A percentile compares a stretch with the other conserved stretches of the same genome.
phyloP scores from a whole-genome alignment of 2,797 vertebrate species.

The Pseudopleuronectes americanus region DNA sequence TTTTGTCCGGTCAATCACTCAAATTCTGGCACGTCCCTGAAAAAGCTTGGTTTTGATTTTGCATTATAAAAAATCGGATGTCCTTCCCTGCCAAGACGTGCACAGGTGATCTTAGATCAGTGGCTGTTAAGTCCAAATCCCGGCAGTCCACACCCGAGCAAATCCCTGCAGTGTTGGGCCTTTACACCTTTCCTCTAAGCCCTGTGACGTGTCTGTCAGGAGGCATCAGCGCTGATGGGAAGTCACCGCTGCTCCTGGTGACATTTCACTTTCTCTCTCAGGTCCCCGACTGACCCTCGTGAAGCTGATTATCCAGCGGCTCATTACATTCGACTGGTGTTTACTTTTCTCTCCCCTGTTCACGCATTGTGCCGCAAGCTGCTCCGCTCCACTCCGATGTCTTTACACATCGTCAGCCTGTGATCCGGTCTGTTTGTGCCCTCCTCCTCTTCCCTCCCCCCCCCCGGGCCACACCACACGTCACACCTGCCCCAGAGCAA shows the following conservation, averaged over 20 bases:
- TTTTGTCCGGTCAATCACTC: constrained; percentile 43
- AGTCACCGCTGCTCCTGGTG: constrained; percentile 24
- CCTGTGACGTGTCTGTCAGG: constrained; percentile 40
- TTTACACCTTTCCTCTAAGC: constrained; percentile 62
- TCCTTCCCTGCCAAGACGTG: constrained; percentile 27
- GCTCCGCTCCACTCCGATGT: not conserved
- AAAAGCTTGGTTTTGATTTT: constrained; percentile 31
- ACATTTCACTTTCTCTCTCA: constrained; percentile 27
- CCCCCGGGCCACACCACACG: constrained; percentile 15
- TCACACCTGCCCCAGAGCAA: constrained; percentile 68
- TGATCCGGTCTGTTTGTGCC: constrained; percentile 1
- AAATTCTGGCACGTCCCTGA: constrained; percentile 42
- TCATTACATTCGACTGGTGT: too few relatives aligned
- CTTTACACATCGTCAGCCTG: constrained; percentile 6
- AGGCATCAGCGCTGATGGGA: constrained; percentile 10
- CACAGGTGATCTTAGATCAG: constrained; percentile 73
- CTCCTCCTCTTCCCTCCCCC: constrained; percentile 8
- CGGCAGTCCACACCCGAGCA: constrained; percentile 56
- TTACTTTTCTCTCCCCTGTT: constrained; percentile 1
- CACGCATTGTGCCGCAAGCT: not conserved
- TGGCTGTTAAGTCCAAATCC: constrained; percentile 75
- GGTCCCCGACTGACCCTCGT: not conserved
- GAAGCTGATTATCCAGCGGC: constrained; percentile 13
- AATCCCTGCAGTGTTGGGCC: constrained; percentile 66
- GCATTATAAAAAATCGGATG: constrained; percentile 52